Evolutionary conservation across 2,113 vertebrate species (phyloP).

Genomic region (Athene cunicularia): DNA sequence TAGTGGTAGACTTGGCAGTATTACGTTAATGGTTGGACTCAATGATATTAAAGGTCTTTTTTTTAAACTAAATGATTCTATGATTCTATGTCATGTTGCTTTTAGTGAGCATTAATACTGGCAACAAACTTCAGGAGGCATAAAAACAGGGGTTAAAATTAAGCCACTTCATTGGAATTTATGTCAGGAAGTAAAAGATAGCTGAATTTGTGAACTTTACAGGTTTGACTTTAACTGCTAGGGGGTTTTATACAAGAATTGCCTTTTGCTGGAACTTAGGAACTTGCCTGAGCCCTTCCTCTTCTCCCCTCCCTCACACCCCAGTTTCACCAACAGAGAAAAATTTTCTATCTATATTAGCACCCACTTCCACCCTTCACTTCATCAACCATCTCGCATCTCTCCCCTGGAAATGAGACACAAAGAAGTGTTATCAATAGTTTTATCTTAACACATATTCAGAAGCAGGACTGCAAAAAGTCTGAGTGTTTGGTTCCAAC

Average conservation of each 20-base stretch:
- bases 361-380: not conserved
- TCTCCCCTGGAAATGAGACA: conserved; percentile 18
- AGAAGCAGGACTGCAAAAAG: not conserved
- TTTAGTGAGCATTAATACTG: not conserved
- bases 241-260: conserved; percentile 15
- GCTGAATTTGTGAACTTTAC: conserved; percentile 22
- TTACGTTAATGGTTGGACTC: not conserved
- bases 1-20: not conserved
- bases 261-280: conserved; percentile 34
- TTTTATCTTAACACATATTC: conserved; percentile 20
- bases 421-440: not conserved
- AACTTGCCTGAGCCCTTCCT: conserved; percentile 2
- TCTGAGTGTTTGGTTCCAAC: not conserved
- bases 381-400: not conserved
- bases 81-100: not conserved
- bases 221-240: conserved; percentile 35
- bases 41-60: not conserved
- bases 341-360: conserved; percentile 28
- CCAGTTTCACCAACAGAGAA: not conserved
- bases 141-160: not conserved
- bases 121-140: not conserved
- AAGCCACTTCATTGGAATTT: not conserved
- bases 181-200: not conserved
- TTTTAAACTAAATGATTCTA: not conserved
- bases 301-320: not conserved